Conservation (phyloP, 2,888 invertebrate genomes). For the Archips xylosteana region DNA sequence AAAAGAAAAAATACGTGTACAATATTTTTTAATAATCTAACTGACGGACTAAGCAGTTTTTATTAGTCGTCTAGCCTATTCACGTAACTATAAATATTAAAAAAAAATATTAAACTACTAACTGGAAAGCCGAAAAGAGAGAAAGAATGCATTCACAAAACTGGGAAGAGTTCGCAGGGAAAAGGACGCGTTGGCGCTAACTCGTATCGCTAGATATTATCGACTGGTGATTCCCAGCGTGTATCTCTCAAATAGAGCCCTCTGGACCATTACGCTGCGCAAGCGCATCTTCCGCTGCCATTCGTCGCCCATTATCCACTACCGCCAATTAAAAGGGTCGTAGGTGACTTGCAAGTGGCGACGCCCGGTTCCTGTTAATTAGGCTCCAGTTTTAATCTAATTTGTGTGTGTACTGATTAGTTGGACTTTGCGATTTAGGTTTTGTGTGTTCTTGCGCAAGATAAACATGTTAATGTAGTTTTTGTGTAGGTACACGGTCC, state of each 20-base stretch:
- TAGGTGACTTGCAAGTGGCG: constrained; percentile 49
- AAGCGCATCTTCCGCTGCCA: constrained; percentile 20
- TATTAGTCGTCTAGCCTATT: no score
- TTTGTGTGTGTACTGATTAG: constrained; percentile 17
- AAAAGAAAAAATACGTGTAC: no score
- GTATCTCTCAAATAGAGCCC: background rate
- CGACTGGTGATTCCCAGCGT: background rate
- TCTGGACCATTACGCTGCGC: background rate
- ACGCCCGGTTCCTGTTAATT: constrained; percentile 38
- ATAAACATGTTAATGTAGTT: background rate
- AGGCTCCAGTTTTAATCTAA: constrained; percentile 24
- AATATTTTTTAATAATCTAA: no score
- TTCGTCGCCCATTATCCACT: constrained; percentile 63
- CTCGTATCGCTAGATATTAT: no score
- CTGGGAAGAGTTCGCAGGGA: no score
- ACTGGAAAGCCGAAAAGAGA: no score
- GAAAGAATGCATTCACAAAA: no score
- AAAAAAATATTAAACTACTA: no score
- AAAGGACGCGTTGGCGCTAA: no score
- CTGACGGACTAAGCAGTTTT: no score
- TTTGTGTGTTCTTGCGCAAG: background rate
- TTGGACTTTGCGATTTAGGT: background rate
- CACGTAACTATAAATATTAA: no score
- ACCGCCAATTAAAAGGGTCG: constrained; percentile 64
- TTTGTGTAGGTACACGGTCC: no score